Evolutionary conservation across 2,888 invertebrate species (phyloP).

Genomic region (Eristalis tenax): DNA sequence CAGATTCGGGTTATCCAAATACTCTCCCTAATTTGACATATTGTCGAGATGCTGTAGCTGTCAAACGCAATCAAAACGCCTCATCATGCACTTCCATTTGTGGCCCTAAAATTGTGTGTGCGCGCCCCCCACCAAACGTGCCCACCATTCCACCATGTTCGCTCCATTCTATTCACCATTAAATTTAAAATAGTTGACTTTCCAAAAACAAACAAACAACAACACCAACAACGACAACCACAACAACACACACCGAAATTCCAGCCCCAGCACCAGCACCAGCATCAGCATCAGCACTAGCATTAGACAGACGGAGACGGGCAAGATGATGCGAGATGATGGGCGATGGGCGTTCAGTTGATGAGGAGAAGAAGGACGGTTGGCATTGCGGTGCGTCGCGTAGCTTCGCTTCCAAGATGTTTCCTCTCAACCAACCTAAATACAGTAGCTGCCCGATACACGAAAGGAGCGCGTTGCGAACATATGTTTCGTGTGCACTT

Average conservation of each 20-base stretch:
- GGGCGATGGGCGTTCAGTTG: not conserved
- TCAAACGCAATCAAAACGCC: conserved; percentile 67
- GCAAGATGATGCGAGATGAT: conserved; percentile 41
- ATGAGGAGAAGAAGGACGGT: not conserved
- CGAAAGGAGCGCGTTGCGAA: conserved; percentile 16
- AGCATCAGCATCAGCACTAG: conserved; percentile 15
- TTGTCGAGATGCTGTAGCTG: conserved; percentile 70
- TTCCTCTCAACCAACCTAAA: conserved; percentile 57
- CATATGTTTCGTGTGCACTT: conserved; percentile 66
- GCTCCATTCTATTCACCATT: conserved; percentile 57
- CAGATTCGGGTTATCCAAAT: conserved; percentile 70
- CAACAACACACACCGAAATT: conserved; percentile 30
- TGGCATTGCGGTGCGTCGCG: not conserved
- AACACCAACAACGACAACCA: conserved; percentile 21
- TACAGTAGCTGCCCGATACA: conserved; percentile 36
- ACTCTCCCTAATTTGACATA: conserved; percentile 71
- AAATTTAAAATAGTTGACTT: conserved; percentile 69
- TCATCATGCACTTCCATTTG: conserved; percentile 67
- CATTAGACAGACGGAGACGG: conserved; percentile 22
- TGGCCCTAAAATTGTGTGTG: conserved; percentile 18
- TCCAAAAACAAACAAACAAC: conserved; percentile 69
- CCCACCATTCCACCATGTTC: conserved; percentile 2
- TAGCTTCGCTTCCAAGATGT: conserved; percentile 53
- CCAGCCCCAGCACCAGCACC: conserved; percentile 8
- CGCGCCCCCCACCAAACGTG: not conserved